phyloP scores from a whole-genome alignment of 2,888 invertebrate species.

The Eutolmus rufibarbis region DNA sequence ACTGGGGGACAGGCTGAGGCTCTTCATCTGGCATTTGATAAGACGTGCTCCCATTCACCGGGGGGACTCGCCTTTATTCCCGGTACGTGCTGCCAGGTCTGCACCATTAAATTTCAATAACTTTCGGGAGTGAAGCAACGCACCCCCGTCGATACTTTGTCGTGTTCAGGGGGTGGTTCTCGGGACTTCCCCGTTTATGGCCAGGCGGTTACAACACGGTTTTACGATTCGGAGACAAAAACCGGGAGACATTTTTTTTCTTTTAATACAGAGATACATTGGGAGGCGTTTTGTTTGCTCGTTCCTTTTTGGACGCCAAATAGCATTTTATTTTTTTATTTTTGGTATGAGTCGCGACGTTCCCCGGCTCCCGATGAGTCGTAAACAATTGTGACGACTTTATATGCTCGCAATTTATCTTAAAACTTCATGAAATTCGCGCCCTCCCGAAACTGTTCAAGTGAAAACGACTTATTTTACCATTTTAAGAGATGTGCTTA shows the following conservation, averaged over 20 bases:
- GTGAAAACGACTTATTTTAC: neutral
- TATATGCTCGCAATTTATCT: neutral
- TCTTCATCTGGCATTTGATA: slow-evolving; percentile 7
- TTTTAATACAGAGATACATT: neutral
- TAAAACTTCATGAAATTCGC: neutral
- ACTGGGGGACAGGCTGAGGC: neutral
- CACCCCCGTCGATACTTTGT: slow-evolving; percentile 3
- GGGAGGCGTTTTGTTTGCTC: neutral
- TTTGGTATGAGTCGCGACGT: neutral
- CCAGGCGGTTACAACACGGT: neutral
- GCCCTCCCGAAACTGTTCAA: neutral
- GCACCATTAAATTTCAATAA: slow-evolving; percentile 38
- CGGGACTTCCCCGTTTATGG: neutral
- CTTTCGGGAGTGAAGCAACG: slow-evolving; percentile 7
- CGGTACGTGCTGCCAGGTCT: slow-evolving; percentile 30
- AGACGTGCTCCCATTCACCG: slow-evolving; percentile 5
- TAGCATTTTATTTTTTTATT: neutral
- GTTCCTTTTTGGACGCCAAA: neutral
- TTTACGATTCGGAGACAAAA: slow-evolving; percentile 18
- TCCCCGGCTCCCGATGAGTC: neutral
- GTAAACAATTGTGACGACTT: neutral
- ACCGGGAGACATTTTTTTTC: neutral
- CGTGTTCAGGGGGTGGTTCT: neutral
- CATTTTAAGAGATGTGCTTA: neutral
- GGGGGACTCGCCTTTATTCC: slow-evolving; percentile 16